Percentiles rank a stretch among this genome's conserved stretches.
Evolutionary conservation across 2,888 invertebrate species (phyloP).

Genomic region (Lumbricus terrestris): DNA sequence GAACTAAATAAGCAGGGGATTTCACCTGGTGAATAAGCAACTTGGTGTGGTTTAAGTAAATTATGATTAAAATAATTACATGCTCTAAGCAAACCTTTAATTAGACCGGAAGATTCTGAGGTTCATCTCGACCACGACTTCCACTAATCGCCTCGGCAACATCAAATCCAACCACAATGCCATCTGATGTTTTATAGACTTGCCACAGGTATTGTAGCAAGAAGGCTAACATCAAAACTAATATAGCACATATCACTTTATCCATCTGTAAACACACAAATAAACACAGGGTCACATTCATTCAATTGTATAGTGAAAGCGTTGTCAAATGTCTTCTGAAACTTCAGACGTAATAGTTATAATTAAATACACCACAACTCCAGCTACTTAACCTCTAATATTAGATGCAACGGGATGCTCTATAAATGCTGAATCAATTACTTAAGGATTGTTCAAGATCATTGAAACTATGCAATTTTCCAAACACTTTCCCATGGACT

Average conservation of each 20-base stretch:
- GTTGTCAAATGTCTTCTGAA: background rate
- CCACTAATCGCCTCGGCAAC: constrained; percentile 12
- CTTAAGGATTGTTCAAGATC: background rate
- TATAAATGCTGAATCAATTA: no score
- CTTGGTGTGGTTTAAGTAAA: background rate
- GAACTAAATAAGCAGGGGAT: no score
- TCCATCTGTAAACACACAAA: constrained; percentile 26
- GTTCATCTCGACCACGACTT: constrained; percentile 7
- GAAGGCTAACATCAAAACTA: constrained; percentile 28
- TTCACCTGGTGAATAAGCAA: no score
- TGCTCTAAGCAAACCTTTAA: background rate
- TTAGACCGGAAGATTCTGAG: constrained; percentile 23
- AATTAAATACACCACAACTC: background rate
- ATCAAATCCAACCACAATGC: constrained; percentile 25
- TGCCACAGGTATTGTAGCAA: constrained; percentile 27
- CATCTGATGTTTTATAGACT: constrained; percentile 25
- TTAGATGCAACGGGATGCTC: no score
- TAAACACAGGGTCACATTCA: background rate
- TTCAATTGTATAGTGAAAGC: background rate
- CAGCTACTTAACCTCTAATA: background rate
- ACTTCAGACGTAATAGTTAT: background rate
- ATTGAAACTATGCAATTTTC: background rate
- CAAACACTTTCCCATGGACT: background rate
- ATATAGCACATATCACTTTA: constrained; percentile 24
- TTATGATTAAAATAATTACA: background rate